These are phyloP conservation scores for Sesia apiformis DNA, from an alignment of 2,888 invertebrate genomes.

Conservation along the genomic window DNA sequence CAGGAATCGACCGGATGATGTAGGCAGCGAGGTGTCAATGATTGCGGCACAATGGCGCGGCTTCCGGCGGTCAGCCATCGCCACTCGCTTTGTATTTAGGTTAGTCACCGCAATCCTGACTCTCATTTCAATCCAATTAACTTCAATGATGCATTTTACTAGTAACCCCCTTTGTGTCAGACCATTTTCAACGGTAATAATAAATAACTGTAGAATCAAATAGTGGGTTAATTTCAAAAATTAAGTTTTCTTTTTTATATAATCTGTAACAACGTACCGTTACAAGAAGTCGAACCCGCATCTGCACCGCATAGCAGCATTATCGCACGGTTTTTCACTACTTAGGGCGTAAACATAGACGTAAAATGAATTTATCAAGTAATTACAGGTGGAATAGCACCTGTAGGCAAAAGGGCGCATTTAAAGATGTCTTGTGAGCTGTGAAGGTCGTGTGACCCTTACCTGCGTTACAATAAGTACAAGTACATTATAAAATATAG, in stretches of 20 bases:
- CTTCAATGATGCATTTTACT: conserved; percentile 12
- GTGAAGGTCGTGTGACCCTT: conserved; percentile 37
- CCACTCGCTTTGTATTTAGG: conserved; percentile 67
- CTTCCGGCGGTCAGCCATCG: conserved; percentile 55
- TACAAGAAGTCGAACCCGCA: conserved; percentile 22
- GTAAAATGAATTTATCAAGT: conserved; percentile 18
- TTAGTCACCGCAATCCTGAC: conserved; percentile 69
- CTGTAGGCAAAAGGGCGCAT: conserved; percentile 42
- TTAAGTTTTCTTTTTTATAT: conserved; percentile 2
- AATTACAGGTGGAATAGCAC: conserved; percentile 58
- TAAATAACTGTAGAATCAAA: no score
- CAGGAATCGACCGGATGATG: conserved; percentile 64
- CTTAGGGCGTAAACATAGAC: conserved; percentile 16
- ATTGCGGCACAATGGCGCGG: conserved; percentile 66
- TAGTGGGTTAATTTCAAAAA: not conserved
- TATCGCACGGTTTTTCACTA: conserved; percentile 2
- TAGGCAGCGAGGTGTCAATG: conserved; percentile 66
- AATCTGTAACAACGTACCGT: conserved; percentile 13
- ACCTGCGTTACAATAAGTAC: conserved; percentile 11
- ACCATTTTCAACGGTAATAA: no score
- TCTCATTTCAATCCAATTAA: conserved; percentile 65
- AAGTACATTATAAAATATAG: conserved; percentile 4
- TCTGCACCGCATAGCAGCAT: conserved; percentile 12
- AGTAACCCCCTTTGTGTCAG: no score
- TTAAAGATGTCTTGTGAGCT: conserved; percentile 2